These are phyloP conservation scores for Penaeus chinensis DNA, from an alignment of 1,140 invertebrate genomes.

Conservation along the genomic window DNA sequence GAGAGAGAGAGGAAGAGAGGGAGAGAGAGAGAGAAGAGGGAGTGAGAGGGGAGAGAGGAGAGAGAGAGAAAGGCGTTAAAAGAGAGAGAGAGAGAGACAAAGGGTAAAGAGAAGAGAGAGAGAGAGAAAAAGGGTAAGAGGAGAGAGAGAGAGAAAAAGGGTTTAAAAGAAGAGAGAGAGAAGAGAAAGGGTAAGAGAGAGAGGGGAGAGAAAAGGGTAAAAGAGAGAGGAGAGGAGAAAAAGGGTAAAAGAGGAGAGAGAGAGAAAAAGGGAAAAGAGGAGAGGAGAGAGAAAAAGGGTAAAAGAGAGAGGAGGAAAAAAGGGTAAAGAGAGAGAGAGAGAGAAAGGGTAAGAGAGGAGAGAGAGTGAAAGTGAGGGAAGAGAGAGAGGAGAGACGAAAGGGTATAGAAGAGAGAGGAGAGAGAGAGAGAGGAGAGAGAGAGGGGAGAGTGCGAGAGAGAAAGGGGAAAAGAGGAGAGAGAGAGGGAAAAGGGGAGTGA, in stretches of 20 bases:
- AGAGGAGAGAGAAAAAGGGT: neutral
- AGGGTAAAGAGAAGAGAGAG: neutral
- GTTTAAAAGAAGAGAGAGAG: neutral
- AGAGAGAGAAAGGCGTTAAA: neutral
- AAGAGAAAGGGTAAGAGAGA: neutral
- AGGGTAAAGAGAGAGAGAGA: no score
- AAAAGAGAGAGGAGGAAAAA: neutral
- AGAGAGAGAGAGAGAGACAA: neutral
- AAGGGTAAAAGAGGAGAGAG: neutral
- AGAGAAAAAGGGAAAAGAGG: neutral
- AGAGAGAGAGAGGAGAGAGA: no score
- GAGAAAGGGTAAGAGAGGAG: neutral
- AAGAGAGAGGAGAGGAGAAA: no score
- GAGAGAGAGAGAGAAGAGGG: neutral
- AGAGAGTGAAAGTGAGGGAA: neutral
- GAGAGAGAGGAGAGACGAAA: neutral
- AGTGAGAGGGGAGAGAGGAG: no score
- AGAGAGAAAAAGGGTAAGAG: neutral
- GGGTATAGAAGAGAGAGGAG: no score
- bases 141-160: neutral
- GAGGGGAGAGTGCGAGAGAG: neutral
- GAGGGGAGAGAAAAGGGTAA: no score
- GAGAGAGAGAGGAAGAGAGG: neutral
- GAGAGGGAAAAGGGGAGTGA: neutral
- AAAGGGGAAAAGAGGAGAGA: neutral